Base-by-base conservation (phyloP, 1,140 invertebrate species). In the Zophobas morio region DNA sequence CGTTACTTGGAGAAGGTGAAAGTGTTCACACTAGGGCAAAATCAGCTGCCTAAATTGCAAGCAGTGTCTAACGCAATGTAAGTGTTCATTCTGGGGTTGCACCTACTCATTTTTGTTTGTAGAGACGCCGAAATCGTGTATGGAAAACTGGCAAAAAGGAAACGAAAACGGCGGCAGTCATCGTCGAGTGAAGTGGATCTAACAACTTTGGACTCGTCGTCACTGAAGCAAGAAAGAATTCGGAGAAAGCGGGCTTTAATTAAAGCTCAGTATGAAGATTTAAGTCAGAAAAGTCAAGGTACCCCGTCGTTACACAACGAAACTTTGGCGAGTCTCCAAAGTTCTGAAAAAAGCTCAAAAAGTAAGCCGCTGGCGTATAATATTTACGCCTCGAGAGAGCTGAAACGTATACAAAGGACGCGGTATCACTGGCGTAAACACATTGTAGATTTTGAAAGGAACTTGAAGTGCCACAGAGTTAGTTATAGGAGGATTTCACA, bases 1-100 rank as follows among this genome's bases (percentile, higher is more conserved):
- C 85, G 84, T 0, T 93, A 92, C 84, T 86, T 93, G 78, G 81
- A 87, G 39, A 88, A 89, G 80, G 84, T 90, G 73, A 88, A 92
- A 84, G 88, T 92, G 78, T 87, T 87, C 75, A 88, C 88, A 1
- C 87, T 84, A 32, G 85, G 83, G 0, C 78, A 80, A 5, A 86
- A 87, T 72, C 46, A 71, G 2, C 57, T 88, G 36, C 92, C 92
- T 6, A 91, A 89, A 82, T 80, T 93, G 6, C 85, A 88, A 51
- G 82, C 87, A 35, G 84, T 85, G 33, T 89, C 86, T 79, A 74
- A 85, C 42, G 85, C 84, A 79, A 88, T 83, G 90, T 91, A 82
- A 79, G 76, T 75, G 75, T 80, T 77, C 72, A 66, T 78, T 53
- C 76, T 39, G 34, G 74, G 42, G 34, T 72, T 60, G 4, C 39